Evolutionary conservation across 2,888 invertebrate species (phyloP), one percentile per base, ranked within the genome.

Genomic region (Synergus umbraculus): DNA sequence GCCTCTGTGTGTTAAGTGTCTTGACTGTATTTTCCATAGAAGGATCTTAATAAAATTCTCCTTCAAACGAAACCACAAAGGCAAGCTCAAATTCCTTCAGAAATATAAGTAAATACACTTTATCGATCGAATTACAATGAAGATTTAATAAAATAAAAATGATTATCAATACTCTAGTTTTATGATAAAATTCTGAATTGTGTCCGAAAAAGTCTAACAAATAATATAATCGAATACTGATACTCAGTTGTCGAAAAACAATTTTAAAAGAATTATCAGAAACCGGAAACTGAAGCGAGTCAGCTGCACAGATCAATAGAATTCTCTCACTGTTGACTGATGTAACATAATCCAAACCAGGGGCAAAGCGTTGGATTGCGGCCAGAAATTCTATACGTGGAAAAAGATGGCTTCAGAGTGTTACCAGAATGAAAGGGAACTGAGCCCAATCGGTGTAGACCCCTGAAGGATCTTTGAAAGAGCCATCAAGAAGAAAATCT

Each of bases 321-420:
- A 54, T 54, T 78, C 67, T 43, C 15, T 44, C 13, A 73, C 73
- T 54, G 37, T n/a, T 37, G 54, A 41, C 49, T 49, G 66, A 43
- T n/a, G 73, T 54, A 73, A 54, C 54, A 54, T 73, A 54, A 73
- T 73, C 54, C 73, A 73, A 54, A 73, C 37, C n/a, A 54, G 73
- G 18, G 54, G 37, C 73, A 73, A 73, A 73, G 73, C 73, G 37
- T 73, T 54, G 73, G 54, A 73, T 73, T 73, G 73, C 37, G 49
- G 49, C 49, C 73, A 73, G 73, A 54, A 73, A 54, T 54, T 54
- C 37, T 54, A 49, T 54, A 73, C 73, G 49, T 73, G 13, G 54
- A 54, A 73, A 54, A 73, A 54, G 73, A 54, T 54, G 54, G n/a
- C 49, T 41, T 49, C 41, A n/a, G 37, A 73, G 73, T 73, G 37